A percentile compares a stretch with the other conserved stretches of the same genome.
Conservation (phyloP, 2,113 vertebrate species). For the Phainopepla nitens region DNA sequence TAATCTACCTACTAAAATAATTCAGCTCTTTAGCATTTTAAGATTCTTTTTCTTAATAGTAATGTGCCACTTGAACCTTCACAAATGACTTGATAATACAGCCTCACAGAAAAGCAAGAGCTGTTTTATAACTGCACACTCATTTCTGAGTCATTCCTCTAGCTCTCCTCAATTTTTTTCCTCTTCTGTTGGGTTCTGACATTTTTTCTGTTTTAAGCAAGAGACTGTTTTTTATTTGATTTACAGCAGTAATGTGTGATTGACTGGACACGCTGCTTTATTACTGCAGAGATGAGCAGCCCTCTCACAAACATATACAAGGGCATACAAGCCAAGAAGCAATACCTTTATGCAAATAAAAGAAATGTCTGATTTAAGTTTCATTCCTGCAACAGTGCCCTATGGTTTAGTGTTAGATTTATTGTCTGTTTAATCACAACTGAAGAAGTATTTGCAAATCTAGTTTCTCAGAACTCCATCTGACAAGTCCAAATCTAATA, state of each 20-base stretch:
- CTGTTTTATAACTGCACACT: neutral
- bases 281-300: neutral
- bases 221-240: neutral
- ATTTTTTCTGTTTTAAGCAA: neutral
- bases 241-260: neutral
- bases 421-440: neutral
- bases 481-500: neutral
- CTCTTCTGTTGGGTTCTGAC: neutral
- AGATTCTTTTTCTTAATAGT: neutral
- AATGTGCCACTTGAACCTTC: neutral
- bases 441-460: neutral
- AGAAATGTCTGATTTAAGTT: neutral
- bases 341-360: neutral
- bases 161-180: neutral
- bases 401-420: neutral
- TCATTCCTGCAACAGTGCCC: neutral
- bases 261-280: neutral
- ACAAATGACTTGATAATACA: neutral
- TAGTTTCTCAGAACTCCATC: neutral
- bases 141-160: neutral
- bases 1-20: neutral
- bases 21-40: neutral
- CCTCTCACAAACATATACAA: neutral
- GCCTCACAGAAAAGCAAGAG: neutral
- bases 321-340: neutral